Percentiles rank a stretch among this genome's conserved stretches.
phyloP scores from a whole-genome alignment of 2,797 vertebrate genomes.

The Psittacula echo region DNA sequence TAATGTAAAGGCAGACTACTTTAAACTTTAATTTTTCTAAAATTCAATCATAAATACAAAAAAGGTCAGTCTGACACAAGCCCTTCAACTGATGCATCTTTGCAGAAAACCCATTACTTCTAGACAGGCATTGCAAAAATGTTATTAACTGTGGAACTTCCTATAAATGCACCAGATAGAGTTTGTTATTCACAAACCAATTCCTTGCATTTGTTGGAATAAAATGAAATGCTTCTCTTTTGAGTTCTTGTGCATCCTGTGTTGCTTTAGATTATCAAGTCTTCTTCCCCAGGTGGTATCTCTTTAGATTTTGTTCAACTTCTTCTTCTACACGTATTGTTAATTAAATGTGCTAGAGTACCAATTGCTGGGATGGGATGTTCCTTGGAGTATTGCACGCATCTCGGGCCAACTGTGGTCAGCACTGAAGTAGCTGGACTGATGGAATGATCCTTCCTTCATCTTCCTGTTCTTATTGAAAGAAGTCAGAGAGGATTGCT shows the following conservation, averaged over 20 bases:
- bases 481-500: neutral
- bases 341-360: neutral
- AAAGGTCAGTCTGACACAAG: neutral
- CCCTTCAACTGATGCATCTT: neutral
- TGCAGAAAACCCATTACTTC: neutral
- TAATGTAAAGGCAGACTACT: neutral
- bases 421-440: neutral
- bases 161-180: neutral
- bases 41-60: neutral
- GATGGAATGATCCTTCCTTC: neutral
- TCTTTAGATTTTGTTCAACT: neutral
- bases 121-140: neutral
- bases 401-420: neutral
- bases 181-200: neutral
- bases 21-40: neutral
- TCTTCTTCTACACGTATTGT: neutral
- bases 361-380: neutral
- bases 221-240: neutral
- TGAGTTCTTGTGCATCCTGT: neutral
- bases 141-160: neutral
- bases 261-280: neutral
- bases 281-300: neutral
- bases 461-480: neutral
- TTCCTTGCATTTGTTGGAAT: neutral
- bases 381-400: neutral